phyloP scores from a whole-genome alignment of 1,140 invertebrate species.

The Drosophila virilis region DNA sequence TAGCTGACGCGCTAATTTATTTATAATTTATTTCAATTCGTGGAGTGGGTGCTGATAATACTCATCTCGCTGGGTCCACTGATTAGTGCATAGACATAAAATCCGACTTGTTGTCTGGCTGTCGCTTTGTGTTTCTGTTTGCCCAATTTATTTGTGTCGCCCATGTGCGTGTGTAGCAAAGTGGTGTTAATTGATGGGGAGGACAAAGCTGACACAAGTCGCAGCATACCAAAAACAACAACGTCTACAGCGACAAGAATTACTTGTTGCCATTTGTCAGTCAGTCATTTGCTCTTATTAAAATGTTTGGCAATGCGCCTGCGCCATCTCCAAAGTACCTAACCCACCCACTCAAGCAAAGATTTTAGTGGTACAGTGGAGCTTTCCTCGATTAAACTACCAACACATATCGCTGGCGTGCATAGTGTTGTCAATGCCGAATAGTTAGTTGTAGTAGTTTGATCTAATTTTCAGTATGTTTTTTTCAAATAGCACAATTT shows the following conservation, averaged over 20 bases:
- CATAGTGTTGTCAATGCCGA: no score
- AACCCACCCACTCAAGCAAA: conserved; percentile 15
- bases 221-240: conserved; percentile 39
- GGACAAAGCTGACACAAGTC: conserved; percentile 51
- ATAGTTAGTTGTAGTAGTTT: no score
- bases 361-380: conserved; percentile 26
- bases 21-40: conserved; percentile 40
- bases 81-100: conserved; percentile 46
- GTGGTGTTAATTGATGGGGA: conserved; percentile 70
- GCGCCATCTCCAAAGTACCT: conserved; percentile 39
- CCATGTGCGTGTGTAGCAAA: conserved; percentile 38
- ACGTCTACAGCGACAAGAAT: conserved; percentile 4
- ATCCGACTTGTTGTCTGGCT: conserved; percentile 37
- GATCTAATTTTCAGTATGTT: no score
- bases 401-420: no score
- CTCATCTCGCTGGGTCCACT: conserved; percentile 4
- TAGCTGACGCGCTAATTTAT: conserved; percentile 52
- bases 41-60: conserved; percentile 26
- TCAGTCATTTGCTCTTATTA: conserved; percentile 48
- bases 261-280: conserved; percentile 68
- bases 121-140: conserved; percentile 32
- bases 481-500: no score
- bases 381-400: conserved; percentile 4
- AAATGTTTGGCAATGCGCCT: conserved; percentile 58
- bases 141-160: conserved; percentile 46